Percentiles rank a stretch among this genome's conserved stretches.
Evolutionary conservation across 2,888 invertebrate genomes (phyloP).

Genomic region (Scaeva pyrastri): DNA sequence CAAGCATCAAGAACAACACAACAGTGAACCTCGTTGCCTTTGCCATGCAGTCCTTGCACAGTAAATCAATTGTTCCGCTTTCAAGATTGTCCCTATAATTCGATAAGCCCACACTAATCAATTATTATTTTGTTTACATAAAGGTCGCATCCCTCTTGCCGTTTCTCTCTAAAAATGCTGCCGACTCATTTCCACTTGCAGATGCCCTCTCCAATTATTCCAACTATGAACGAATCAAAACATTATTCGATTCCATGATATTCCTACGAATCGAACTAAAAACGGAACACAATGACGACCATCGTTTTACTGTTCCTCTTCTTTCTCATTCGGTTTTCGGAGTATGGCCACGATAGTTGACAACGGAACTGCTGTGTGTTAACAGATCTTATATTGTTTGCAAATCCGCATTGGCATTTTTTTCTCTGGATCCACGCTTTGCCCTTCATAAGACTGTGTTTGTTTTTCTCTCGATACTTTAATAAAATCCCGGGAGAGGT

Average conservation of each 20-base stretch:
- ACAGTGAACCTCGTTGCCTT: background rate
- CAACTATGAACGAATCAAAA: conserved; percentile 72
- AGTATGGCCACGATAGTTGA: conserved; percentile 67
- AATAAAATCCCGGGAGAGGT: conserved; percentile 38
- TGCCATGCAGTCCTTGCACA: background rate
- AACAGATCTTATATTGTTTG: conserved; percentile 20
- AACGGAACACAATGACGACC: conserved; percentile 72
- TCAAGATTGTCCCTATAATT: conserved; percentile 47
- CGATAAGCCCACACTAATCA: conserved; percentile 60
- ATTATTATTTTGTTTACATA: conserved; percentile 74
- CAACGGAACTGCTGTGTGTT: conserved; percentile 45
- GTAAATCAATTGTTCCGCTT: conserved; percentile 72
- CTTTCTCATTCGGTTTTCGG: conserved; percentile 73
- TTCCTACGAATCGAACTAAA: conserved; percentile 40
- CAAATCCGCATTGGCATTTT: background rate
- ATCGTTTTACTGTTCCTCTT: conserved; percentile 70
- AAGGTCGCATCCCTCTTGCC: conserved; percentile 72
- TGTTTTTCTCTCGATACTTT: conserved; percentile 37
- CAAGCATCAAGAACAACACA: background rate
- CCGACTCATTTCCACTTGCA: background rate
- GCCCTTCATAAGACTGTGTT: conserved; percentile 5
- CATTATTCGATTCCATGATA: conserved; percentile 58
- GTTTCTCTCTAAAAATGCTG: conserved; percentile 14
- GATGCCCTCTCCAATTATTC: conserved; percentile 60
- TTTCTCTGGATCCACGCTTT: conserved; percentile 3